These are phyloP conservation scores for Epinephelus fuscoguttatus DNA, from an alignment of 2,113 vertebrate species.

Conservation along the genomic window DNA sequence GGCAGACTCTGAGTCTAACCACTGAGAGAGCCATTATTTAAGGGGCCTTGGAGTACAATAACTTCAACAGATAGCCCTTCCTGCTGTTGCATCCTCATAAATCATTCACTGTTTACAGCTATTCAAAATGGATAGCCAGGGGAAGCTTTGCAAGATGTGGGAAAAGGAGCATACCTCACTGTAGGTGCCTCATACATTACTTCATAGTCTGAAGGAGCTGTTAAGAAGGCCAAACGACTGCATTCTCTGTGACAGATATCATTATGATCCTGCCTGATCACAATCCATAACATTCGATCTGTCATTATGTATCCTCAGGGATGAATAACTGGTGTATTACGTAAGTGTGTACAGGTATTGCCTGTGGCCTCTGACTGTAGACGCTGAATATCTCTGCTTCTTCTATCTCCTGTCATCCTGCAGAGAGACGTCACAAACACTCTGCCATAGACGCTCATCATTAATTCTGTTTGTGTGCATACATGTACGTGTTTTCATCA, in stretches of 20 bases:
- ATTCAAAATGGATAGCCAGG: conserved; percentile 48
- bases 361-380: conserved; percentile 5
- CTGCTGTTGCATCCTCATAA: conserved; percentile 72
- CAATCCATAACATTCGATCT: conserved; percentile 40
- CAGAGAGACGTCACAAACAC: conserved; percentile 10
- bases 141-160: conserved; percentile 33
- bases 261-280: conserved; percentile 34
- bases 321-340: conserved; percentile 36
- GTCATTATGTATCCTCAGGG: conserved; percentile 20
- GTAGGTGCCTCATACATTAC: conserved; percentile 30
- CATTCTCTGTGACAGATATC: conserved; percentile 21
- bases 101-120: conserved; percentile 71
- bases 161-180: conserved; percentile 30
- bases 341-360: neutral
- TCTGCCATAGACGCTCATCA: conserved; percentile 4
- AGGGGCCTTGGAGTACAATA: conserved; percentile 68
- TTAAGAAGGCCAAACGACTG: conserved; percentile 16
- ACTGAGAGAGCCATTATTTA: conserved; percentile 66
- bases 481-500: neutral
- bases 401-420: conserved; percentile 14
- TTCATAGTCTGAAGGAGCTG: conserved; percentile 40
- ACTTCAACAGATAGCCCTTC: conserved; percentile 68
- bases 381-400: conserved; percentile 20
- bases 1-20: conserved; percentile 46
- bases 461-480: conserved; percentile 17